Evolutionary conservation across 2,113 vertebrate species (phyloP), one percentile per base, ranked within the genome.

Genomic region (Corydoras maculifer): DNA sequence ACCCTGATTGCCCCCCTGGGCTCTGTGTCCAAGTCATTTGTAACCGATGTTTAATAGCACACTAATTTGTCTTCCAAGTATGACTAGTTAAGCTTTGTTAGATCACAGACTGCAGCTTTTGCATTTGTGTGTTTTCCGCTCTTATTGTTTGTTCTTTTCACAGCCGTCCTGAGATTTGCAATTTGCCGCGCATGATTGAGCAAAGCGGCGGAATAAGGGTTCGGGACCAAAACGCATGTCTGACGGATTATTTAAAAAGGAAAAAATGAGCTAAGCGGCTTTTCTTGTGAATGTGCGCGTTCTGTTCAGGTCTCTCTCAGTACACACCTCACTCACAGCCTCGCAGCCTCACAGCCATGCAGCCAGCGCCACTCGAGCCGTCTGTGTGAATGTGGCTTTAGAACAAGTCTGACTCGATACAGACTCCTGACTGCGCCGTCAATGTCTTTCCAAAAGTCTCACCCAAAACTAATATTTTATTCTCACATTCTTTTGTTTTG

Each of bases 181-280:
- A 65, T 65, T 65, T 60, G 63, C 55, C 60, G 9, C 60, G 62
- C 48, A 60, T 53, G 71, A 53, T 60, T 60, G 50, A 50, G 61
- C 50, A 59, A 65, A 73, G 53, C 63, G 59, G 18, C 32, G 58
- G 57, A 66, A 59, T 66, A 72, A 25, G 57, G 43, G 30, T 66
- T 31, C 35, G 57, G 57, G 54, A 29, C 35, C 63, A 25, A 54
- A 18, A 63, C 48, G 25, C 62, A 63, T 65, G 70, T 9, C 13
- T 43, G 7, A 43, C 7, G 35, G 35, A 43, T 55, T 51, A 60
- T 59, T 57, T 35, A 58, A 59, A 62, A 65, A 65, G 60, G 65
- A 50, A 18, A 51, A 57, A 54, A 59, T 54, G 59, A 15, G 62
- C 57, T 51, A 66, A 73, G 63, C 43, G 25, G 35, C 65, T 32